Evolutionary conservation across 2,888 invertebrate genomes (phyloP), one percentile per base, ranked within the genome.

Genomic region (Diadegma fenestrale): DNA sequence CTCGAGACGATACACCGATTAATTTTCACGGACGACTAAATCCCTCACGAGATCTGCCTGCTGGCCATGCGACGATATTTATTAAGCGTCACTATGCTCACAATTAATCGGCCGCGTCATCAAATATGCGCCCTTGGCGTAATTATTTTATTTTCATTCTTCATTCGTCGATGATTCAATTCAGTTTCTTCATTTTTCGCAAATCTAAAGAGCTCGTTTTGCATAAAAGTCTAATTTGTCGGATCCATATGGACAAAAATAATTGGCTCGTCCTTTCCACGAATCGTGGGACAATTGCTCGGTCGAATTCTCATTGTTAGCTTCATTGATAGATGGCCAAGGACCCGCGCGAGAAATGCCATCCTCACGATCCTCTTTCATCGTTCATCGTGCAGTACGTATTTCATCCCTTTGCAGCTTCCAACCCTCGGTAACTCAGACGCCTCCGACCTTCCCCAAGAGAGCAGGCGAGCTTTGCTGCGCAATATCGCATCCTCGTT

Each of bases 281-380:
- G 69, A 73, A 58, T n/a, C 77, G 78, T 80, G 82, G 88, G 88
- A 87, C 90, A 88, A 90, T 90, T 89, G 72, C 75, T 76, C 71
- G 80, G 86, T 80, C 78, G 85, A 87, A 84, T 83, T 68, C 69
- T 87, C 90, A 90, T 91, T 91, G 91, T 91, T 90, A 37, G 37
- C 88, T 84, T 84, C 87, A 87, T 90, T 91, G 90, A 91, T 91
- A 89, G 91, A 90, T 91, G 89, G 80, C 84, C 84, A 63, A 80
- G 89, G 84, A 87, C 82, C 33, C 14, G 80, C 14, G 80, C 64
- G 79, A 82, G 86, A 37, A 81, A 85, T 82, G 66, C 64, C 69
- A 12, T 83, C 33, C 48, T 68, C 68, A 69, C 66, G 75, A 64
- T 79, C 19, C 73, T 22, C 69, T 78, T 51, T 37, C 37, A 37